Conservation (phyloP, 2,113 vertebrate species). For the Tetrao urogallus region DNA sequence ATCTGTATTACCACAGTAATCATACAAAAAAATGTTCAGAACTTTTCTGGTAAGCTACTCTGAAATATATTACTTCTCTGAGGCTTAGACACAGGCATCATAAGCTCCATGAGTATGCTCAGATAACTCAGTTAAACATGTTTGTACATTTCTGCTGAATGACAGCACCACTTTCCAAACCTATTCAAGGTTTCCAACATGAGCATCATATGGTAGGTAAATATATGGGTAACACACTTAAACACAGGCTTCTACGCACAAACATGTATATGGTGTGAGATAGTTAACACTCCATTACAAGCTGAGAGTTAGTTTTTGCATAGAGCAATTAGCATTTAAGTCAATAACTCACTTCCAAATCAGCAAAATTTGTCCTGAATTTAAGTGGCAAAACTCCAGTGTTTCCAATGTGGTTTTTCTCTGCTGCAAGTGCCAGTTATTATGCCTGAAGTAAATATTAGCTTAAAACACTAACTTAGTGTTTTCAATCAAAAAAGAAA, state of each 20-base stretch:
- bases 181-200: neutral
- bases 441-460: neutral
- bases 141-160: neutral
- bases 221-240: neutral
- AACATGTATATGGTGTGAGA: rapidly evolving
- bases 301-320: neutral
- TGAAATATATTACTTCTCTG: neutral
- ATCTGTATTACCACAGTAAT: neutral
- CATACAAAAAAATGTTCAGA: neutral
- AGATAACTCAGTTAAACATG: neutral
- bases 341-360: neutral
- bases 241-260: neutral
- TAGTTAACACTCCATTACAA: neutral
- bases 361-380: neutral
- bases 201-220: neutral
- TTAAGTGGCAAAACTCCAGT: neutral
- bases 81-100: neutral
- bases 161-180: neutral
- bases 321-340: neutral
- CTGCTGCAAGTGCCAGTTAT: neutral
- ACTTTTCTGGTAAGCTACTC: neutral
- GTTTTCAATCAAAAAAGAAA: slow-evolving; percentile 5
- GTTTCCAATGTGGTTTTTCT: neutral
- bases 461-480: neutral
- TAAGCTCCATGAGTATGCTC: neutral